phyloP scores from a whole-genome alignment of 2,888 invertebrate species.

The Pachycephus smyrnensis region DNA sequence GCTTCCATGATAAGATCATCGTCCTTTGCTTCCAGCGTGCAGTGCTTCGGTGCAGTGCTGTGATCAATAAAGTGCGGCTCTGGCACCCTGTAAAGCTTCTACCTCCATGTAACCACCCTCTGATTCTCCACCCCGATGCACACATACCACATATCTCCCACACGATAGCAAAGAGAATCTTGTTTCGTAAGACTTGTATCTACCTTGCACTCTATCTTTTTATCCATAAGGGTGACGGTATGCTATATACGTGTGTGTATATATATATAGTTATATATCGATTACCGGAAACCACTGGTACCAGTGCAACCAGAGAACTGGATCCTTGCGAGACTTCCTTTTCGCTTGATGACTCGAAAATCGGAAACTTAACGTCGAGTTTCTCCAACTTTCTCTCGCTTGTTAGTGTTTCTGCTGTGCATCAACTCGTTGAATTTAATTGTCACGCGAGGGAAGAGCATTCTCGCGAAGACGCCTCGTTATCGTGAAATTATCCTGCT shows the following conservation, averaged over 20 bases:
- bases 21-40: neutral
- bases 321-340: neutral
- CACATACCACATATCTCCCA: neutral
- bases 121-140: neutral
- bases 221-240: neutral
- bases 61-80: conserved; percentile 4
- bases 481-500: neutral
- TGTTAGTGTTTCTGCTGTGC: neutral
- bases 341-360: neutral
- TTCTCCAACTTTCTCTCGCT: neutral
- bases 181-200: neutral
- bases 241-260: too few species aligned
- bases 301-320: neutral
- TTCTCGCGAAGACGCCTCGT: too few species aligned
- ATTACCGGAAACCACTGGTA: neutral
- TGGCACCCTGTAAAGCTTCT: neutral
- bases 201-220: neutral
- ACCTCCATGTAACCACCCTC: neutral
- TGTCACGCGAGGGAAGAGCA: neutral
- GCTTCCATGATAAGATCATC: neutral
- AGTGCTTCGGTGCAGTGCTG: neutral
- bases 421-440: neutral
- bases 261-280: neutral
- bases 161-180: neutral
- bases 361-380: neutral